Base-by-base conservation (phyloP, 2,113 vertebrate genomes). In the Pristiophorus japonicus region DNA sequence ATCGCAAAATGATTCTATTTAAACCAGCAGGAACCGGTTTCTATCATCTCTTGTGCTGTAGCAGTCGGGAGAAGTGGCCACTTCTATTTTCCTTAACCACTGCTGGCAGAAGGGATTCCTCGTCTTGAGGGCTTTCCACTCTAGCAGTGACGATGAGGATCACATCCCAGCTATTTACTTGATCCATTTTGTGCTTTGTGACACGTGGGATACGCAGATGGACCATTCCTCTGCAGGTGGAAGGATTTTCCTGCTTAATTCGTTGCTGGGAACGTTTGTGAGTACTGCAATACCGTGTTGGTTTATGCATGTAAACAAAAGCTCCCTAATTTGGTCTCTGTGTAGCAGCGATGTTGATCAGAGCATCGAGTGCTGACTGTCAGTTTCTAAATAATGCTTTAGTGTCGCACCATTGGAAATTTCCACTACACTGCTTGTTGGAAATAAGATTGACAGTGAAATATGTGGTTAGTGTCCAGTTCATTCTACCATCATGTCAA, bases 161-260 rank as follows among this genome's bases (percentile, higher is more conserved):
- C 42, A 73, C 42, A 34, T 12, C 30, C 42, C 93, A 67, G 65
- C 45, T 94, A 51, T 51, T 94, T 27, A 70, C 66, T 92, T 70
- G 65, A 70, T 94, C 66, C 27, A 18, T 70, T 94, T 51, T 45
- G 42, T 70, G 3, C 27, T 45, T 70, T 24, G 65, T 73, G 93
- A 70, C 66, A 51, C 45, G 11, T 3, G 38, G 66, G 65, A 94
- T 67, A 45, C 42, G 59, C 91, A 94, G 66, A 94, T 94, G 42
- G 93, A 67, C 24, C 63, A 67, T 47, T 34, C 93, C 24, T 94
- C 65, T 70, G 66, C 93, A 30, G 93, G 45, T 7, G 38, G 65
- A 94, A 70, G 93, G 51, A 51, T 94, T 70, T 94, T 94, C 70
- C 93, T 94, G 42, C 93, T 94, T 70, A 94, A 94, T 94, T 94